Conservation (phyloP, 2,797 vertebrate species). For the Anabas testudineus region DNA sequence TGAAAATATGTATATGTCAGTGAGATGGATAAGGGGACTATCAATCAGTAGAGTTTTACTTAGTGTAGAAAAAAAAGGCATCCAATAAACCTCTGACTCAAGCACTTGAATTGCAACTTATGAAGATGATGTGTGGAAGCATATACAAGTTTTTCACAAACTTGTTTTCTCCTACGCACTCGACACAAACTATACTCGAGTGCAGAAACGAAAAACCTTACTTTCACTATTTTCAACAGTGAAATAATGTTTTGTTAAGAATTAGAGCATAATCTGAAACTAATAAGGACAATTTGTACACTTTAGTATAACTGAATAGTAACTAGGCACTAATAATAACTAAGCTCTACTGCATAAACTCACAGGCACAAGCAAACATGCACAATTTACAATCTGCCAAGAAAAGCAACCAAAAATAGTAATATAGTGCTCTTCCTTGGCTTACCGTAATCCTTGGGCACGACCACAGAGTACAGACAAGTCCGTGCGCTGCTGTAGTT, state of each 20-base stretch:
- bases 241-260: not conserved
- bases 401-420: not conserved
- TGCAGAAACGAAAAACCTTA: not conserved
- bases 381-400: not conserved
- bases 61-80: constrained; percentile 1
- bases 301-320: constrained; percentile 1
- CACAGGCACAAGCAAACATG: not conserved
- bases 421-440: not conserved
- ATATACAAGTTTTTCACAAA: constrained; percentile 35
- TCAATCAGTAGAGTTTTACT: constrained; percentile 38
- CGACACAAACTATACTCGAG: constrained; percentile 31
- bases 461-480: constrained; percentile 93
- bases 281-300: constrained; percentile 5
- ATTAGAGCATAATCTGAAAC: constrained; percentile 6
- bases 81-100: constrained; percentile 21
- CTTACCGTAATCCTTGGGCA: constrained; percentile 96
- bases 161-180: constrained; percentile 22
- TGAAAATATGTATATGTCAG: constrained; percentile 20
- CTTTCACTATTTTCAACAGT: constrained; percentile 9
- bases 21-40: constrained; percentile 32
- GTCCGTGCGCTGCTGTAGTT: constrained; percentile 94
- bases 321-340: constrained; percentile 20
- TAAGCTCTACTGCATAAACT: constrained; percentile 1
- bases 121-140: not conserved
- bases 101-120: constrained; percentile 22